phyloP scores from a whole-genome alignment of 2,113 vertebrate genomes.

The Agelaius tricolor region DNA sequence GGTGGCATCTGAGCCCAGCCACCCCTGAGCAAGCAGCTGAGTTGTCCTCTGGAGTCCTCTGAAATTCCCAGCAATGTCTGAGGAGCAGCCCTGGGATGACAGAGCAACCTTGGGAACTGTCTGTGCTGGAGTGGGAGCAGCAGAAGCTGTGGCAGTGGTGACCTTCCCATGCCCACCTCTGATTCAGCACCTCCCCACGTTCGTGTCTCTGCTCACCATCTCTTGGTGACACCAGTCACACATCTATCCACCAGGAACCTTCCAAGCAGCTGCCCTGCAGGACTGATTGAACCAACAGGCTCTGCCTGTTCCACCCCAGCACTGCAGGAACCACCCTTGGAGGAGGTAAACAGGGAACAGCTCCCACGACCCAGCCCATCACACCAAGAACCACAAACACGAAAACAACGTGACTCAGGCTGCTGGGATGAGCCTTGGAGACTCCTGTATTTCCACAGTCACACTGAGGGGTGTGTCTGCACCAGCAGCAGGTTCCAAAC shows the following conservation, averaged over 20 bases:
- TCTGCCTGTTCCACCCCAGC: not conserved
- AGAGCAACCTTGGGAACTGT: fast-evolving
- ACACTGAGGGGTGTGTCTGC: not conserved
- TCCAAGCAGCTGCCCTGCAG: not conserved
- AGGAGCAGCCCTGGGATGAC: not conserved
- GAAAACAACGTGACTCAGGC: not conserved
- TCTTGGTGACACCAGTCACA: not conserved
- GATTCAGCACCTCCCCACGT: fast-evolving
- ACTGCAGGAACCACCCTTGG: not conserved
- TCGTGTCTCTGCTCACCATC: not conserved
- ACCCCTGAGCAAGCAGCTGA: not conserved
- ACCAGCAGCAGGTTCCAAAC: not conserved
- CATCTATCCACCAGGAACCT: not conserved
- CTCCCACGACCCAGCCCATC: not conserved
- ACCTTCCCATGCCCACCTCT: fast-evolving
- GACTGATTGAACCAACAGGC: not conserved
- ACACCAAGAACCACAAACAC: not conserved
- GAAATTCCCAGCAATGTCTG: not conserved
- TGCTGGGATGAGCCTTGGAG: not conserved
- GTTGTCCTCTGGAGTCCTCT: not conserved
- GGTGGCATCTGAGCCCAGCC: not conserved
- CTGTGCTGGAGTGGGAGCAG: not conserved
- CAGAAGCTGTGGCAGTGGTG: not conserved
- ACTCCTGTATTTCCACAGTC: constrained; percentile 28
- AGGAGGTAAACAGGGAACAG: fast-evolving